Percentiles rank a stretch among this genome's conserved stretches.
Evolutionary conservation across 2,113 vertebrate genomes (phyloP).

Genomic region (Ibidorhyncha struthersii): DNA sequence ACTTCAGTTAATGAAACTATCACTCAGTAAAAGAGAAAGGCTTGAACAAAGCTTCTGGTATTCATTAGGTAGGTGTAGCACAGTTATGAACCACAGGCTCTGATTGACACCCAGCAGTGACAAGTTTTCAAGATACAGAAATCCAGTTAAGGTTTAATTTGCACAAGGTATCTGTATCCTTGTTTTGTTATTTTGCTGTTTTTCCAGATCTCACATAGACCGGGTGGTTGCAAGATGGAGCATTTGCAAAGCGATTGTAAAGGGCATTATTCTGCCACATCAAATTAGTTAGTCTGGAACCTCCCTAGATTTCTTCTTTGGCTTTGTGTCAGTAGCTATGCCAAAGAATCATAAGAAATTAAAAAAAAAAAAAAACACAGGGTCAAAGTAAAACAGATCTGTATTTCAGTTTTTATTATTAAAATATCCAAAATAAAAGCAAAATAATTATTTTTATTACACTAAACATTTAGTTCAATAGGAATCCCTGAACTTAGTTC

Average conservation of each 20-base stretch:
- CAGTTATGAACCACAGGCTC: background rate
- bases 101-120: background rate
- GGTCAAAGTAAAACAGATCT: background rate
- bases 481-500: background rate
- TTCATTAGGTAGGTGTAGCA: background rate
- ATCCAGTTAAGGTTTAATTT: background rate
- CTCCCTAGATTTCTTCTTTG: background rate
- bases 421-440: background rate
- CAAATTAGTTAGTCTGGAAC: background rate
- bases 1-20: background rate
- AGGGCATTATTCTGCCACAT: background rate
- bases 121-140: background rate
- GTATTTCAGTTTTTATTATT: background rate
- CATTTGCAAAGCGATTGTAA: background rate
- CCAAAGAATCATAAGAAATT: background rate
- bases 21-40: background rate
- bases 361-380: background rate
- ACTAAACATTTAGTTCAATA: background rate
- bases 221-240: background rate
- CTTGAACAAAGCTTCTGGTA: background rate
- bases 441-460: background rate
- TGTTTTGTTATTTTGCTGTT: background rate
- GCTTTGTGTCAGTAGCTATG: background rate
- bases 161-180: background rate
- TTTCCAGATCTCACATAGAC: background rate